These are phyloP conservation scores for Eulimnadia texana DNA, from an alignment of 1,140 invertebrate species.

Conservation along the genomic window DNA sequence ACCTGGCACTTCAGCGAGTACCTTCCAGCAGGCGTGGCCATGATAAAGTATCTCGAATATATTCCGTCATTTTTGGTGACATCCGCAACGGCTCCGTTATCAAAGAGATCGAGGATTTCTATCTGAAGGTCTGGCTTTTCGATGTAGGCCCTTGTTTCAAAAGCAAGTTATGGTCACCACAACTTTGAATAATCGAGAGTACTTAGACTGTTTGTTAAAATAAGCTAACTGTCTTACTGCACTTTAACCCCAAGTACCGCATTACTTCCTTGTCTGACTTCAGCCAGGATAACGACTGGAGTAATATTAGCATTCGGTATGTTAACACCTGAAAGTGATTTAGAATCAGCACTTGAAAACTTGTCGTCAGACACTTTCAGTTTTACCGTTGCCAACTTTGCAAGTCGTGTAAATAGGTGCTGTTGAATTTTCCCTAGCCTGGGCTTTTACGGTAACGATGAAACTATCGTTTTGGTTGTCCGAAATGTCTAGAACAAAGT, in stretches of 20 bases:
- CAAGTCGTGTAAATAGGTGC: not conserved
- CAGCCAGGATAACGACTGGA: not conserved
- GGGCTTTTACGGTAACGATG: not conserved
- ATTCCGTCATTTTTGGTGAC: constrained; percentile 20
- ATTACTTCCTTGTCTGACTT: constrained; percentile 2
- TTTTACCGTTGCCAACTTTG: not conserved
- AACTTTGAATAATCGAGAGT: too few relatives aligned
- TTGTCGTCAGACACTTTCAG: not conserved
- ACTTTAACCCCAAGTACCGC: not conserved
- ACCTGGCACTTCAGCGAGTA: constrained; percentile 19
- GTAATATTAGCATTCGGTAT: not conserved
- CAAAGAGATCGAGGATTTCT: constrained; percentile 17
- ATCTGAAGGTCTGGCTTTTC: not conserved
- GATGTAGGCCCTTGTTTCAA: not conserved
- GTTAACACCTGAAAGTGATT: not conserved
- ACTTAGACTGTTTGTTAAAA: too few relatives aligned
- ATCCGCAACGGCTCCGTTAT: constrained; percentile 22
- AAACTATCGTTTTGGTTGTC: not conserved
- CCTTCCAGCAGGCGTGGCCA: constrained; percentile 17
- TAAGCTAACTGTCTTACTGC: too few relatives aligned
- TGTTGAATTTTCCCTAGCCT: not conserved
- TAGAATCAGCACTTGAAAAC: not conserved
- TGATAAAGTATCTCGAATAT: constrained; percentile 22
- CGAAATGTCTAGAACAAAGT: not conserved
- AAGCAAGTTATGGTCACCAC: too few relatives aligned